phyloP scores from a whole-genome alignment of 1,140 invertebrate genomes.

The Adelges cooleyi region DNA sequence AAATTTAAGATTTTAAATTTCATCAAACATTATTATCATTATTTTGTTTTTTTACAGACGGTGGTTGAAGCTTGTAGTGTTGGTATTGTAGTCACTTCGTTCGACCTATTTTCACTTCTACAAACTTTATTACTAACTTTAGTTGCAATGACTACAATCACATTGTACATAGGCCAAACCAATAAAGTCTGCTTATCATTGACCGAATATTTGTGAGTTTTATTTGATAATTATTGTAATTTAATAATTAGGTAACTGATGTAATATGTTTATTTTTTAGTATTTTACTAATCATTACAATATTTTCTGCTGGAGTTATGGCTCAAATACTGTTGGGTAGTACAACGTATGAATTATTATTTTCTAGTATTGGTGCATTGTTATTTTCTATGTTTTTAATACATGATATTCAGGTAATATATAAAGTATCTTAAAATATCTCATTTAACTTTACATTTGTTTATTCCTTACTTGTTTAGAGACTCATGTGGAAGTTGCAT shows the following conservation, averaged over 20 bases:
- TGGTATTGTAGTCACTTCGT: slow-evolving; percentile 18
- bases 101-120: slow-evolving; percentile 9
- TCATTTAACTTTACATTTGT: not conserved
- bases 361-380: not conserved
- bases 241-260: no score
- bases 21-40: not conserved
- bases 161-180: not conserved
- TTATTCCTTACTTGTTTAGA: not conserved
- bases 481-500: slow-evolving; percentile 15
- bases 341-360: not conserved
- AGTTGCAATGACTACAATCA: not conserved
- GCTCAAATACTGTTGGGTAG: slow-evolving; percentile 12
- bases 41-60: not conserved
- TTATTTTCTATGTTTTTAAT: slow-evolving; percentile 13
- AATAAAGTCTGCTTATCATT: not conserved
- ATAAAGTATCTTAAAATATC: not conserved
- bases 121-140: slow-evolving; percentile 22
- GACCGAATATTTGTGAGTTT: slow-evolving; percentile 17
- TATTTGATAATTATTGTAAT: no score
- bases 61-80: slow-evolving; percentile 15
- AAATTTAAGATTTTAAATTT: not conserved
- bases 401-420: slow-evolving; percentile 10
- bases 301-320: not conserved
- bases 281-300: not conserved
- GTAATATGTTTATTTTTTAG: slow-evolving; percentile 5